Evolutionary conservation across 37 sponge, comb jelly and placozoan genomes (phyloP), one percentile per base, ranked within the genome.

Genomic region (Hexactinellida sp.): DNA sequence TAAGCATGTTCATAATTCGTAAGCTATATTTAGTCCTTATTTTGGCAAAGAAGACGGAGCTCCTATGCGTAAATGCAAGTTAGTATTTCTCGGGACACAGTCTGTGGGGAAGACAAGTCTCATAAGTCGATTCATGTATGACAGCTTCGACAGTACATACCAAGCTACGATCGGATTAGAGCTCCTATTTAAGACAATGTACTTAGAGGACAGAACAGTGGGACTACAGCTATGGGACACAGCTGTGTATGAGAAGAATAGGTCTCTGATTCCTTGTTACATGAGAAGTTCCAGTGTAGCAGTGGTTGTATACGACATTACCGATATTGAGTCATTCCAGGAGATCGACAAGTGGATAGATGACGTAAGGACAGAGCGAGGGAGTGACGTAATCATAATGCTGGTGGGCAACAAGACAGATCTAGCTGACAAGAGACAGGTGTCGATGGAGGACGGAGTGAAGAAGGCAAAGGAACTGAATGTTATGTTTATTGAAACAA

Each of bases 101-200:
- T 94, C 95, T 84, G 99, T 99, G 38, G 99, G 99, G 0, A 99
- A 99, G 52, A 99, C 99, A 0, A 96, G 97, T 38, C 91, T 99
- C 0, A 99, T 99, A 82, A 99, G 97, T 84, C 85, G 99, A 85
- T 99, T 99, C 86, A 99, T 99, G 99, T 99, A 99, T 47, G 99
- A 99, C 89, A 99, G 97, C 55, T 99, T 99, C 84, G 99, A 99
- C 84, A 94, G 90, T 55, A 99, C 99, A 1, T 99, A 99, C 39
- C 99, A 99, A 85, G 99, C 99, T 23, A 99, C 99, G 0, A 99
- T 99, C 84, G 99, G 99, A 28, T 96, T 99, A 39, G 99, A 98
- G 83, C 95, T 98, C 83, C 90, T 98, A n/a, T 98, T 96, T 7
- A 98, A 98, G 82, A 98, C 99, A 32, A 98, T 98, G 99, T 98